Percentiles rank a stretch among this genome's conserved stretches.
phyloP scores from a whole-genome alignment of 2,113 vertebrate genomes.

The Tauraco erythrolophus region DNA sequence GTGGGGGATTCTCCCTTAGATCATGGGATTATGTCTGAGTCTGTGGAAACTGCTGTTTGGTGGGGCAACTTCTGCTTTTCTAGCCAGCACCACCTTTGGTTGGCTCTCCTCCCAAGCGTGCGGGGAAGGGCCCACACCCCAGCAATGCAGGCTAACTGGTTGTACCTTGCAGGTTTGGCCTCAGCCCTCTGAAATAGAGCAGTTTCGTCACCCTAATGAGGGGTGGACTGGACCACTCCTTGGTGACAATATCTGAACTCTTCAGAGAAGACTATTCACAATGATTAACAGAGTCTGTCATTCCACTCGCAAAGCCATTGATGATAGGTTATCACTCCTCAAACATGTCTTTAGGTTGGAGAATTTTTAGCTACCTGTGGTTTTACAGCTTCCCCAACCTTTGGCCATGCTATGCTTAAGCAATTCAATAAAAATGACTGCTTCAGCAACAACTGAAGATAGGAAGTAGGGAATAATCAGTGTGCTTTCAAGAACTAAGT shows the following conservation, averaged over 20 bases:
- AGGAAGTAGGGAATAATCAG: background rate
- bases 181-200: background rate
- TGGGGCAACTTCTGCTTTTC: background rate
- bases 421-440: slow-evolving; percentile 25
- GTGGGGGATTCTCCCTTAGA: background rate
- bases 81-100: background rate
- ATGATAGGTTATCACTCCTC: slow-evolving; percentile 24
- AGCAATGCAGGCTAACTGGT: background rate
- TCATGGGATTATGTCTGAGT: background rate
- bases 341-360: slow-evolving; percentile 20
- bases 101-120: background rate
- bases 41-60: background rate
- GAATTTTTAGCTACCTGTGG: slow-evolving; percentile 37
- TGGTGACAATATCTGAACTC: slow-evolving; percentile 11
- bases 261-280: slow-evolving; percentile 16
- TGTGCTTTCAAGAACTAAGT: background rate
- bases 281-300: slow-evolving; percentile 55
- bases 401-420: slow-evolving; percentile 20
- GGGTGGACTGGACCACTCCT: slow-evolving; percentile 8
- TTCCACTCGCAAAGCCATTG: background rate
- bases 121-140: background rate
- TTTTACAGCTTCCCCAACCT: slow-evolving; percentile 51
- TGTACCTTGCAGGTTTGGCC: background rate
- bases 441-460: slow-evolving; percentile 16
- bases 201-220: slow-evolving; percentile 37